Conservation (phyloP, 2,113 vertebrate genomes). For the Ochotona princeps region DNA sequence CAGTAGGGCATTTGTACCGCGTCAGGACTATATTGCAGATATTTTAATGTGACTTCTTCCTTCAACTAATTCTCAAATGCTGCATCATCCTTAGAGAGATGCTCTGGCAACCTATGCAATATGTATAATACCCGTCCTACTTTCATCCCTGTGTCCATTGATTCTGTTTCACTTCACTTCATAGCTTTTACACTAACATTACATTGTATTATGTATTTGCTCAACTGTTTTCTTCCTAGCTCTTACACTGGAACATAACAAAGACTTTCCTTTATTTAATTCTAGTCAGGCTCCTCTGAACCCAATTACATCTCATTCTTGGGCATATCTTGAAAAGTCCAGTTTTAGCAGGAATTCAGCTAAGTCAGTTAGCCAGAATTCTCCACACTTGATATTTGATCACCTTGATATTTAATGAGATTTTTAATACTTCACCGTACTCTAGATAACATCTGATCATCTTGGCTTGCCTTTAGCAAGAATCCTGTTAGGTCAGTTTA, state of each 20-base stretch:
- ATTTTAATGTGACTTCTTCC: background rate
- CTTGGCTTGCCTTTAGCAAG: background rate
- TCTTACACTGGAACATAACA: slow-evolving; percentile 1
- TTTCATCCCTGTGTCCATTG: background rate
- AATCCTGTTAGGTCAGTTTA: background rate
- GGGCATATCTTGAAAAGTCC: background rate
- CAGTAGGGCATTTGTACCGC: background rate
- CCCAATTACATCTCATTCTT: background rate
- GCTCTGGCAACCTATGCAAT: background rate
- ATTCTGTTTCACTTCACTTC: background rate
- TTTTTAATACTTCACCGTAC: background rate
- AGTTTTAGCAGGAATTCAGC: background rate
- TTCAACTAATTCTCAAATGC: background rate
- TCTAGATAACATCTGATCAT: background rate
- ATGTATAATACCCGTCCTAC: background rate
- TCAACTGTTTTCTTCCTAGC: background rate
- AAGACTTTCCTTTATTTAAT: background rate
- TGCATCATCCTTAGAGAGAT: background rate
- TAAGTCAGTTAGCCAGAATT: background rate
- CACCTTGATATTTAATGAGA: background rate
- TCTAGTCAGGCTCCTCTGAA: background rate
- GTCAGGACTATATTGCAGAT: background rate
- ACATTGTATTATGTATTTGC: background rate
- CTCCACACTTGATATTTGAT: background rate
- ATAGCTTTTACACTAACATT: background rate